These are phyloP conservation scores for Coelopa frigida DNA, from an alignment of 1,140 invertebrate species.

Conservation along the genomic window DNA sequence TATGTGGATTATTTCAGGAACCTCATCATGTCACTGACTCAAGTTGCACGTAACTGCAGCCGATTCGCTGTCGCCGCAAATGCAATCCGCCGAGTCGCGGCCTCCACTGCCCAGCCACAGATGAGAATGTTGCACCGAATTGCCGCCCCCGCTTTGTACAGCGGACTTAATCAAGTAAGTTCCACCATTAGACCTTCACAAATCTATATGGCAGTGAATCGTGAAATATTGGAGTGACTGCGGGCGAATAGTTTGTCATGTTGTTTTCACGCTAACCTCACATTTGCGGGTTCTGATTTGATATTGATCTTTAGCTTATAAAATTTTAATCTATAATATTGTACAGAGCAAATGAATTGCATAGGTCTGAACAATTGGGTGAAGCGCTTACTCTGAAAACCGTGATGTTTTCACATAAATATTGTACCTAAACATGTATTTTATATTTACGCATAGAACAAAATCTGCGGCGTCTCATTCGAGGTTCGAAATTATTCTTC, in stretches of 20 bases:
- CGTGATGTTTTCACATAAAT: not conserved
- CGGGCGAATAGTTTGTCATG: not conserved
- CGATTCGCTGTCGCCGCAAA: slow-evolving; percentile 30
- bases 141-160: slow-evolving; percentile 27
- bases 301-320: too few relatives aligned
- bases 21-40: slow-evolving; percentile 26
- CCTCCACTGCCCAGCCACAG: slow-evolving; percentile 21
- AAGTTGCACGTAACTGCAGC: slow-evolving; percentile 38
- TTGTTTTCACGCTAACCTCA: too few relatives aligned
- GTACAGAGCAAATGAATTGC: not conserved
- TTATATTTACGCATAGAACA: not conserved
- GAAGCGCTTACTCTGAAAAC: not conserved
- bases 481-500: slow-evolving; percentile 22
- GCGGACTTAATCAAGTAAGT: slow-evolving; percentile 33
- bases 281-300: too few relatives aligned
- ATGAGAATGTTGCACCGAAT: slow-evolving; percentile 34
- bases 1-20: too few relatives aligned
- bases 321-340: not conserved
- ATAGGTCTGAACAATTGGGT: not conserved
- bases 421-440: not conserved
- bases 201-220: not conserved
- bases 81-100: slow-evolving; percentile 23
- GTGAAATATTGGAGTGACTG: not conserved
- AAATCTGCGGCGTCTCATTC: not conserved
- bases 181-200: not conserved